Conservation (phyloP, 2,797 vertebrate genomes). For the Silurus lanzhouensis region DNA sequence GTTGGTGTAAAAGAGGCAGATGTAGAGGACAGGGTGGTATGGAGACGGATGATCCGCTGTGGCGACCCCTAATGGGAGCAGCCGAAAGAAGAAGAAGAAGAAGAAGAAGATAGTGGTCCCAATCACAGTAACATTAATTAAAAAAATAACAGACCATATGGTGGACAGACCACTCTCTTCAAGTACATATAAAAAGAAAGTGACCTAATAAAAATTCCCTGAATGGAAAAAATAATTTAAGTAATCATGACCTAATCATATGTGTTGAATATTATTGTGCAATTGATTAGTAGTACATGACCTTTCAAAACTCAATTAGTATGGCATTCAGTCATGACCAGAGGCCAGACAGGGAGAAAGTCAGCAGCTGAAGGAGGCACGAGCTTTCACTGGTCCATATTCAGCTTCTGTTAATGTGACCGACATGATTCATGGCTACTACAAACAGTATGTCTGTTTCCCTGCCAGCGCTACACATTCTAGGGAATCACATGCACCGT, state of each 20-base stretch:
- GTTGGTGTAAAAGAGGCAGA: no score
- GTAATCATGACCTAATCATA: not conserved
- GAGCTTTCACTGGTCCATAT: conserved; percentile 48
- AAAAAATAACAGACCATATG: not conserved
- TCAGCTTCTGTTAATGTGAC: conserved; percentile 59
- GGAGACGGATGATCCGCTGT: no score
- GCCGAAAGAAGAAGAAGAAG: no score
- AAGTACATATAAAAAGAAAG: not conserved
- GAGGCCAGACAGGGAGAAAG: conserved; percentile 37
- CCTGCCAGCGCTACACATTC: conserved; percentile 64
- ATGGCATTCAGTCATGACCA: not conserved
- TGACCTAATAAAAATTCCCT: not conserved
- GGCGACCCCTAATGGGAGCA: no score
- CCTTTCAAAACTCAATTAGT: not conserved
- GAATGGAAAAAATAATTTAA: not conserved
- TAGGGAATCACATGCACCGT: conserved; percentile 54
- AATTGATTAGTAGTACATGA: not conserved
- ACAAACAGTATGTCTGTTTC: conserved; percentile 67
- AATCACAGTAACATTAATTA: not conserved
- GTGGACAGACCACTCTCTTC: not conserved
- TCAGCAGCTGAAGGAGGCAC: conserved; percentile 46
- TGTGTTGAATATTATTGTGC: not conserved
- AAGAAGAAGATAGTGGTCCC: not conserved
- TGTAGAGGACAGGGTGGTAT: no score
- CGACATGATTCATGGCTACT: conserved; percentile 66